phyloP scores from a whole-genome alignment of 2,888 invertebrate species.

The Drosophila peninsularis region DNA sequence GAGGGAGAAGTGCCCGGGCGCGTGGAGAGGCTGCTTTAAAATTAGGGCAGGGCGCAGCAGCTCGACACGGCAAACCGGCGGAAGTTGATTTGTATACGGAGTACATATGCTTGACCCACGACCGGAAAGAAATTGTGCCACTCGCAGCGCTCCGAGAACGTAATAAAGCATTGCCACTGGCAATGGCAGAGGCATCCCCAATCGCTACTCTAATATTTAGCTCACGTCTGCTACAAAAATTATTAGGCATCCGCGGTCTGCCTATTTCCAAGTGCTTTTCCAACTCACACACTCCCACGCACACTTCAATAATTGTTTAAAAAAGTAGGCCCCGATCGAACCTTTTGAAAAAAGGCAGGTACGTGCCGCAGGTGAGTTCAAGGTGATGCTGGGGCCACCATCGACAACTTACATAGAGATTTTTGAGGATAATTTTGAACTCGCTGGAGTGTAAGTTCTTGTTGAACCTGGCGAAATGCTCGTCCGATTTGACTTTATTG shows the following conservation, averaged over 20 bases:
- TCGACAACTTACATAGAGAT: constrained; percentile 81
- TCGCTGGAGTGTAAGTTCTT: constrained; percentile 81
- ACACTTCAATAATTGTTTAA: constrained; percentile 43
- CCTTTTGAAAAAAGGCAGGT: constrained; percentile 29
- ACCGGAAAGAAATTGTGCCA: constrained; percentile 14
- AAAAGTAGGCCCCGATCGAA: constrained; percentile 23
- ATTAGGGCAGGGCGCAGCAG: constrained; percentile 29
- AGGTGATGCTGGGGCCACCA: not conserved
- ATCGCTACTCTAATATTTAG: constrained; percentile 62
- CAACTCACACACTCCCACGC: constrained; percentile 8
- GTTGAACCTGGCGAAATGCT: constrained; percentile 82
- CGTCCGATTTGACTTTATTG: constrained; percentile 83
- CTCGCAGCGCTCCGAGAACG: constrained; percentile 24
- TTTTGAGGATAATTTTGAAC: constrained; percentile 72
- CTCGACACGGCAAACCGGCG: constrained; percentile 59
- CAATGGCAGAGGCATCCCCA: constrained; percentile 3
- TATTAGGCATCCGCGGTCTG: constrained; percentile 62
- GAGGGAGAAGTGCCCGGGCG: constrained; percentile 50
- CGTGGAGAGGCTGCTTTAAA: constrained; percentile 55
- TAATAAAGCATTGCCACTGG: constrained; percentile 42
- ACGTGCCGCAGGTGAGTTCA: constrained; percentile 41
- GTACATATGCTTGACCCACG: constrained; percentile 27
- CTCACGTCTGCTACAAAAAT: constrained; percentile 73
- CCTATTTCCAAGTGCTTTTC: constrained; percentile 30
- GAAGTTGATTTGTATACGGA: constrained; percentile 80